Evolutionary conservation across 2,888 invertebrate species (phyloP), one percentile per base, ranked within the genome.

Genomic region (Callinectes sapidus): DNA sequence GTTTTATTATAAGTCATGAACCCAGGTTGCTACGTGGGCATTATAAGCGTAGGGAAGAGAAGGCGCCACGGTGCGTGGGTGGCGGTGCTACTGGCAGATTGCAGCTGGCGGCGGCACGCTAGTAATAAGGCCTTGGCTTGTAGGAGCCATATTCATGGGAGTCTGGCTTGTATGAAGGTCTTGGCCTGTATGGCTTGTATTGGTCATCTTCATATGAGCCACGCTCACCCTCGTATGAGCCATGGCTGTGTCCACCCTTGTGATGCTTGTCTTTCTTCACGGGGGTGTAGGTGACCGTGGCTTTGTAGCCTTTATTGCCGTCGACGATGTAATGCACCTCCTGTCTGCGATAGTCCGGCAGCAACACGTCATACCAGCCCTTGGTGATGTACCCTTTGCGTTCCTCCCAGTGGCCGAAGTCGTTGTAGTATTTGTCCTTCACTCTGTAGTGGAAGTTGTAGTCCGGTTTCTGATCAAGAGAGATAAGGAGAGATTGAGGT

Each of bases 291-390:
- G 32, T 71, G 16, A 93, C 93, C 16, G 89, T 85, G 39, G 93
- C 92, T 42, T 92, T 92, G 86, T 48, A 93, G 48, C 93, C 93
- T 18, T 92, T 92, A 61, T 93, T 71, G 48, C 92, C 93, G 86
- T 90, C 81, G 32, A 94, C 93, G 71, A 10, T 39, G 92, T 92
- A 94, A 28, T 81, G 77, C 66, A 94, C 93, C 28, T 18, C 85
- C 92, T 92, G 92, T 35, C 81, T 54, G 66, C 93, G 93, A n/a
- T 92, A 92, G 61, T 94, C 93, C 18, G 93, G 93, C 48, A 92
- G 91, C 87, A 87, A 89, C 23, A 92, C 93, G 35, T 66, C 89
- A 48, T 94, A 94, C 14, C 61, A n/a, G 16, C 93, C 93, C 87
- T 85, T n/a, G 39, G 92, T 71, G 89, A 86, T 61, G 90, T 87